Evolutionary conservation across 2,797 vertebrate species (phyloP).

Genomic region (Odontamblyopus lacepedii): DNA sequence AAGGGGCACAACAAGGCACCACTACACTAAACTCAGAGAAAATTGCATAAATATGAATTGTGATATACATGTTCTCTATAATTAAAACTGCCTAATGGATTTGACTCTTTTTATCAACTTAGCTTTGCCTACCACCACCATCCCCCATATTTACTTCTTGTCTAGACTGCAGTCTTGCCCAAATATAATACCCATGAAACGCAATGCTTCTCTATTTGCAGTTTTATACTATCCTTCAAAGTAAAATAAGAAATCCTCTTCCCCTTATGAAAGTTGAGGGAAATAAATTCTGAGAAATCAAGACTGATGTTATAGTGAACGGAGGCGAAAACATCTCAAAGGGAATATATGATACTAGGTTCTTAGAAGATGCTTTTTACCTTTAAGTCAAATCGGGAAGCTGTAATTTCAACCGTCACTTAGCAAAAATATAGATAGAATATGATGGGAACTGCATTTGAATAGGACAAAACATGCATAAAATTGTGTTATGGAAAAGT

Average conservation of each 20-base stretch:
- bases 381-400: not conserved
- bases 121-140: no score
- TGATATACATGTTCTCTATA: no score
- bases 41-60: no score
- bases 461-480: no score
- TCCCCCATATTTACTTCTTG: not conserved
- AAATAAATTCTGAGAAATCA: slow-evolving; percentile 1
- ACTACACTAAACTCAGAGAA: no score
- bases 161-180: not conserved
- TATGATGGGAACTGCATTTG: no score
- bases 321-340: not conserved
- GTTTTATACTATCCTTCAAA: no score
- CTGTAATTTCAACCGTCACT: not conserved
- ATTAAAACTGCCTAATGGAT: not conserved
- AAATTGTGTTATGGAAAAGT: no score
- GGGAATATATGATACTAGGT: not conserved
- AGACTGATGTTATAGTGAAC: not conserved
- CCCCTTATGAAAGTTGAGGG: not conserved
- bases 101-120: not conserved
- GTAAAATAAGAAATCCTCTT: slow-evolving; percentile 1
- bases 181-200: not conserved
- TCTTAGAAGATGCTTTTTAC: slow-evolving; percentile 1
- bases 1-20: no score
- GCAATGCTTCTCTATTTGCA: not conserved
- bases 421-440: not conserved